These are phyloP conservation scores for Hydraecia micacea DNA, from an alignment of 2,888 invertebrate genomes.

Conservation along the genomic window DNA sequence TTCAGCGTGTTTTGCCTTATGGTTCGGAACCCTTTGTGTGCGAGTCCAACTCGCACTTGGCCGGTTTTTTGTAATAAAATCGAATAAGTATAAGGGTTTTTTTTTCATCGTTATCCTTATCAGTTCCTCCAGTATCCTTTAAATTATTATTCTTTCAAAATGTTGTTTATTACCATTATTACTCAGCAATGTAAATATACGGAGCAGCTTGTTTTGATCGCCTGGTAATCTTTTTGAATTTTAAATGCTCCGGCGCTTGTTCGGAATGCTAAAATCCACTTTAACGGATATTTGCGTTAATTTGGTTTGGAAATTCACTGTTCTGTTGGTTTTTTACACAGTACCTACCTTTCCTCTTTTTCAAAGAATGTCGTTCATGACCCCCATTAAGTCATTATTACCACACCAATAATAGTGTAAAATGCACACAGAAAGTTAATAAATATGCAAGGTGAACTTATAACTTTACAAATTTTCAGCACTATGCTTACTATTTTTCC, in stretches of 20 bases:
- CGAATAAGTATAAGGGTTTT: neutral
- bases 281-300: slow-evolving; percentile 9
- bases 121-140: too few species aligned
- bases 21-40: too few species aligned
- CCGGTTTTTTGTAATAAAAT: too few species aligned
- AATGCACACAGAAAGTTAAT: neutral
- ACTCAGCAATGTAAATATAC: neutral
- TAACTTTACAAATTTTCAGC: neutral
- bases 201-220: neutral
- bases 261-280: slow-evolving; percentile 16
- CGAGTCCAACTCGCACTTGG: too few species aligned
- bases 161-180: too few species aligned
- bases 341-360: too few species aligned
- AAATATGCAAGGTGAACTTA: neutral
- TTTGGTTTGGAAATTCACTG: neutral
- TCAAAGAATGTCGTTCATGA: neutral
- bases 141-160: too few species aligned
- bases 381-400: too few species aligned
- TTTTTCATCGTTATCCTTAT: neutral
- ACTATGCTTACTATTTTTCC: neutral
- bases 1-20: too few species aligned
- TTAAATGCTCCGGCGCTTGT: neutral
- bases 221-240: slow-evolving; percentile 24
- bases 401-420: neutral
- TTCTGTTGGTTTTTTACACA: neutral